Evolutionary conservation across 1,140 invertebrate genomes (phyloP), one percentile per base, ranked within the genome.

Genomic region (Hycleus cichorii): DNA sequence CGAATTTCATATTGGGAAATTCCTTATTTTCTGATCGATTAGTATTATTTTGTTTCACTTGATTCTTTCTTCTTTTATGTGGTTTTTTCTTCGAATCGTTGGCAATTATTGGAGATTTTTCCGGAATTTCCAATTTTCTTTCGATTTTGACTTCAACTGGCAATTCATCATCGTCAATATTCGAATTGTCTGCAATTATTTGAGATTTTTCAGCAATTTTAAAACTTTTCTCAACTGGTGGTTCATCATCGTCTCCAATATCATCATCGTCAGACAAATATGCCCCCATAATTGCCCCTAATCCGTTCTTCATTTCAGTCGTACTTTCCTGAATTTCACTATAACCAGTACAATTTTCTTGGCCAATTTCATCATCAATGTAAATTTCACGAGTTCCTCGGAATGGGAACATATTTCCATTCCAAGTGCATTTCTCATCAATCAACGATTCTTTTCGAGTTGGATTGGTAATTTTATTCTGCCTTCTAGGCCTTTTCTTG

Each of bases 211-310:
- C 32, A 32, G 7, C 2, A 32, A 32, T 32, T 32, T 32, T 32
- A 5, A 7, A 5, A 32, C 4, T 5, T 66, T 72, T 75, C 55
- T 55, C 77, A 55, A 77, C 65, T 5, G 76, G 74, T 39, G 59
- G 63, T 55, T 74, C 75, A 55, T 75, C 68, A 57, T 68, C 69
- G 59, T 56, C 59, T 26, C 56, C 48, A 12, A 10, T 46, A 49
- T 63, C 24, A 44, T 71, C 68, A 50, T 78, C 77, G 69, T 77
- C 77, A 39, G 77, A 78, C 43, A 72, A 74, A 74, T 82, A 82
- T 52, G 77, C 72, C 60, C 72, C 73, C 50, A 81, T 80, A 32
- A 82, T 69, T 53, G 73, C 75, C 45, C 73, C 72, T 52, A 82
- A 69, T 24, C 78, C 77, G 60, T 75, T 75, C n/a, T 65, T 58